Evolutionary conservation across 2,888 invertebrate genomes (phyloP), one percentile per base, ranked within the genome.

Genomic region (Tinea semifulvella): DNA sequence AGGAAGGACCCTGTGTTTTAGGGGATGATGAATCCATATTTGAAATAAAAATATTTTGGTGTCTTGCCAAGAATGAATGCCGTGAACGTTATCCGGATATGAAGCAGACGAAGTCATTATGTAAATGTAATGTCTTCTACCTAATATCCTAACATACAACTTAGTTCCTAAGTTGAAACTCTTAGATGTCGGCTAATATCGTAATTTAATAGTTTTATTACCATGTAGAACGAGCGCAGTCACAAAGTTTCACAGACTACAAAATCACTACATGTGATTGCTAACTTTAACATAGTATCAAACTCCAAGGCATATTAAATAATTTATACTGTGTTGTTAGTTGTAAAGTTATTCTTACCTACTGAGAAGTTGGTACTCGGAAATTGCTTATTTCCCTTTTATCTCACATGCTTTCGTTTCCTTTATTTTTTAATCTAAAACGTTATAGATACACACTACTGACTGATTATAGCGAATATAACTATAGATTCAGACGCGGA

Each of bases 301-400:
- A 31, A 31, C 14, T 31, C 31, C 7, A 11, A 6, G 31, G 31
- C 13, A 31, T 31, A 11, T 31, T 14, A 31, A 31, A 31, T 31
- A 2, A 31, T 31, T 31, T 31, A 31, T 31, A 13, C 31, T 31
- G 31, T 31, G 31, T 31, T 22, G 22, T 22, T 22, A 31, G 13
- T 31, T 31, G 6, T n/a, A 31, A 31, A 13, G 6, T 31, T 13
- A 8, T 13, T 2, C 2, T 31, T 31, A 22, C 22, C 22, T 8
- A 22, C n/a, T 31, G 11, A 11, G 31, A 14, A 18, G 38, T 38
- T 42, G 27, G 42, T 26, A 8, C 28, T 47, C 52, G 58, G 58
- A 63, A 60, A 63, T 63, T 59, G 60, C 52, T 55, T 56, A 53
- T 60, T 62, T 60, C 56, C 57, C 53, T 51, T 42, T 54, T 55